These are phyloP conservation scores for Archaeoteleia sp. DNA, from an alignment of 2,888 invertebrate species.

Conservation along the genomic window DNA sequence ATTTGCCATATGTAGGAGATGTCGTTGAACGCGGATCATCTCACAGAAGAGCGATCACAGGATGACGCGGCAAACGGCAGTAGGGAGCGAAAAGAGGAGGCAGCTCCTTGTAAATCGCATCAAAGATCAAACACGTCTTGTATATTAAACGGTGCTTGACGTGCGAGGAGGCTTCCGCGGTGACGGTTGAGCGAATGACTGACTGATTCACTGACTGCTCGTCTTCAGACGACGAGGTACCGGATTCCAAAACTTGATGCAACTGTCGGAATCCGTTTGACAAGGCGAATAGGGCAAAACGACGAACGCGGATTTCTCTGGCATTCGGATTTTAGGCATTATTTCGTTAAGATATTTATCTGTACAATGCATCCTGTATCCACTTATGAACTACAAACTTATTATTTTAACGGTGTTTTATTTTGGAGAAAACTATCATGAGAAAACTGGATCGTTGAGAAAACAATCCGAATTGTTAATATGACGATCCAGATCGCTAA, in stretches of 20 bases:
- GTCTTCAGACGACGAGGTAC: conserved; percentile 58
- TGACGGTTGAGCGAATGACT: conserved; percentile 31
- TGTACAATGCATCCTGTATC: too few relatives aligned
- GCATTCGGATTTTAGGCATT: neutral
- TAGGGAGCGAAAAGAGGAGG: conserved; percentile 46
- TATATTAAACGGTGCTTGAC: conserved; percentile 71
- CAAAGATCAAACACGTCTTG: conserved; percentile 74
- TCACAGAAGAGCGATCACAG: conserved; percentile 75
- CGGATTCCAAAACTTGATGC: conserved; percentile 44
- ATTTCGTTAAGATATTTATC: neutral
- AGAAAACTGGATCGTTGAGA: too few relatives aligned
- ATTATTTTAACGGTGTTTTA: too few relatives aligned
- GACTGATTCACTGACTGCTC: conserved; percentile 55
- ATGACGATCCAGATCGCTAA: too few relatives aligned
- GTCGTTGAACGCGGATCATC: conserved; percentile 67
- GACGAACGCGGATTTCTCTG: neutral
- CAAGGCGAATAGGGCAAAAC: neutral
- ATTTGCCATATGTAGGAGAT: conserved; percentile 57
- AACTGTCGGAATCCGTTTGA: neutral
- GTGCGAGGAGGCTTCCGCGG: conserved; percentile 52
- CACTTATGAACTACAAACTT: too few relatives aligned
- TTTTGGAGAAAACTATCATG: too few relatives aligned
- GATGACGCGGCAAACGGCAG: conserved; percentile 60
- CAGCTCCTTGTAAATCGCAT: conserved; percentile 72
- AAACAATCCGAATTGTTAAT: neutral